These are phyloP conservation scores for Dipus sagitta DNA, from an alignment of 2,797 vertebrate species.

Conservation along the genomic window DNA sequence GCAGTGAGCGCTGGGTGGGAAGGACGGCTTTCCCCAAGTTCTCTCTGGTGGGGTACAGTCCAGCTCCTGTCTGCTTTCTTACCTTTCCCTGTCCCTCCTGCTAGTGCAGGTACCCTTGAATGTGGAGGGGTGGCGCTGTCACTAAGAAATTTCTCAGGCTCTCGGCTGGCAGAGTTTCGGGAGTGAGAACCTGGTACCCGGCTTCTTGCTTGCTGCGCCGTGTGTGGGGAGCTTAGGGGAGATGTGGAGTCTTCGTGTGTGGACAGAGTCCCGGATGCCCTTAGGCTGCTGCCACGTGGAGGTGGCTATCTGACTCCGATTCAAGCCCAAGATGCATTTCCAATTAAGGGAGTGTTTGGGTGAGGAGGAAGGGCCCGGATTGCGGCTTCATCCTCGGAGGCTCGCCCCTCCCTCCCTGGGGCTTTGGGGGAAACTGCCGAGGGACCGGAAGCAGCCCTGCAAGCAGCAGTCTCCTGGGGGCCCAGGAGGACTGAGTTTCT, in stretches of 20 bases:
- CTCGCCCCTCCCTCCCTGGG: not conserved
- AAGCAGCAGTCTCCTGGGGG: not conserved
- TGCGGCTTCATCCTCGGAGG: not conserved
- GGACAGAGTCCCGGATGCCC: not conserved
- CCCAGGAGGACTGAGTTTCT: not conserved
- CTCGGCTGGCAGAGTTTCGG: not conserved
- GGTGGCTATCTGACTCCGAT: not conserved
- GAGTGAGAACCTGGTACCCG: not conserved
- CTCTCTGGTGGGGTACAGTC: not conserved
- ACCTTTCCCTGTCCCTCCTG: not conserved
- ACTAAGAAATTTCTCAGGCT: not conserved
- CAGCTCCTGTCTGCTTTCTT: not conserved
- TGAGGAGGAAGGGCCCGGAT: constrained; percentile 22
- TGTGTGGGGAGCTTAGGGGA: no score
- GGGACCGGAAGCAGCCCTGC: not conserved
- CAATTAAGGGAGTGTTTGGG: constrained; percentile 70
- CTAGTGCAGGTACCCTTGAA: not conserved
- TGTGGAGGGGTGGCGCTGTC: not conserved
- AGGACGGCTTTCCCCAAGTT: not conserved
- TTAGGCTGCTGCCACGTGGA: not conserved
- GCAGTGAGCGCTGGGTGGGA: not conserved
- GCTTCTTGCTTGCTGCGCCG: fast-evolving
- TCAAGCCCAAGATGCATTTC: constrained; percentile 61
- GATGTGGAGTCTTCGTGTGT: not conserved
- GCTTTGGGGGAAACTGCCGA: constrained; percentile 6